Conservation (phyloP, 1,140 invertebrate genomes). For the Eriosoma lanigerum region DNA sequence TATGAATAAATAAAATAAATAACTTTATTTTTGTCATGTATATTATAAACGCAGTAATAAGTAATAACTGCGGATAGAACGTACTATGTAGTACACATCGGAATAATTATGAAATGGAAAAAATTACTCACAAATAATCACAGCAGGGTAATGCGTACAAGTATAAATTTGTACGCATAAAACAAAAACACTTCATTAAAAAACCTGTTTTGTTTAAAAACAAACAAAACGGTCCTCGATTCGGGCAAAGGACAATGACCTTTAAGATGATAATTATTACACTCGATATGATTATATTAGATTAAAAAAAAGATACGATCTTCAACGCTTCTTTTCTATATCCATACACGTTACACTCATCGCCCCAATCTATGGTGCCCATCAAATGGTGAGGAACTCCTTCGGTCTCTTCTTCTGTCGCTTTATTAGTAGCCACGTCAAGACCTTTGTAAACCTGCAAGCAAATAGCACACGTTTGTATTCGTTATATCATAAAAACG, state of each 20-base stretch:
- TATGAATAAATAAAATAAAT: too few relatives aligned
- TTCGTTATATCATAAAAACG: too few relatives aligned
- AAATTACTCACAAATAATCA: background rate
- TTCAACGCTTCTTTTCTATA: slow-evolving; percentile 80
- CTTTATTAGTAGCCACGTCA: slow-evolving; percentile 96
- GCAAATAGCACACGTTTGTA: background rate
- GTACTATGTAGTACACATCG: too few relatives aligned
- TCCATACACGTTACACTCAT: slow-evolving; percentile 80
- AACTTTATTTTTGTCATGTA: too few relatives aligned
- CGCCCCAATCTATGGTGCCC: slow-evolving; percentile 78
- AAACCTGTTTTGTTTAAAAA: slow-evolving; percentile 32
- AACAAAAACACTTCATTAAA: slow-evolving; percentile 37
- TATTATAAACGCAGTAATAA: background rate
- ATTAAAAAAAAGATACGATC: slow-evolving; percentile 70
- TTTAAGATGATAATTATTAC: too few relatives aligned
- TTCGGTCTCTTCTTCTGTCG: slow-evolving; percentile 76
- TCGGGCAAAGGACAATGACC: background rate
- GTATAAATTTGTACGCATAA: background rate
- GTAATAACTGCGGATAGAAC: too few relatives aligned
- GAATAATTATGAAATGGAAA: too few relatives aligned
- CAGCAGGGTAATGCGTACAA: background rate
- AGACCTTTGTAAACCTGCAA: slow-evolving; percentile 88
- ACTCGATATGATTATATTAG: too few relatives aligned
- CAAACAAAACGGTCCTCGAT: slow-evolving; percentile 38
- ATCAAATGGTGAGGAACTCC: slow-evolving; percentile 85